phyloP scores from a whole-genome alignment of 2,888 invertebrate genomes.

The Nycteola revayana region DNA sequence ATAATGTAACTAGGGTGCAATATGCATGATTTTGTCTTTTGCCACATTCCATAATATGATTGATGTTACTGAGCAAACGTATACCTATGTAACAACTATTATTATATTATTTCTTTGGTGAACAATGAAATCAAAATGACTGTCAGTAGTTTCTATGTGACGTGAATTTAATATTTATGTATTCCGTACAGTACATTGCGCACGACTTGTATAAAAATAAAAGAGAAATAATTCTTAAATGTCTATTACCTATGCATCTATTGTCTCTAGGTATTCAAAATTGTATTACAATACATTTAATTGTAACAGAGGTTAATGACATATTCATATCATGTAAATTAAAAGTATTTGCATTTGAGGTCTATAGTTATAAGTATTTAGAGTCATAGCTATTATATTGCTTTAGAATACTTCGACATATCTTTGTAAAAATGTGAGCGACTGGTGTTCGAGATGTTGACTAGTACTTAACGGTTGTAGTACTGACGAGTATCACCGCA shows the following conservation, averaged over 20 bases:
- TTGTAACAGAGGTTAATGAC: conserved; percentile 77
- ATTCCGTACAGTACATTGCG: conserved; percentile 18
- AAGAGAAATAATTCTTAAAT: conserved; percentile 28
- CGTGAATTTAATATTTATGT: conserved; percentile 15
- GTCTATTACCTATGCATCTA: conserved; percentile 42
- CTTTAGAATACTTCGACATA: conserved; percentile 81
- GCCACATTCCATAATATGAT: conserved; percentile 71
- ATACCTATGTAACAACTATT: conserved; percentile 10
- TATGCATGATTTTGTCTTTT: conserved; percentile 75
- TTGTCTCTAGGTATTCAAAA: conserved; percentile 63
- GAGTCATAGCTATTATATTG: conserved; percentile 79
- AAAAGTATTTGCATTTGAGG: conserved; percentile 82
- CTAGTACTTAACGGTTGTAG: conserved; percentile 39
- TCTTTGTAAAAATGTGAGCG: conserved; percentile 73
- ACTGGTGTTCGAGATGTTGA: conserved; percentile 53
- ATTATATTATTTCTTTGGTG: conserved; percentile 14
- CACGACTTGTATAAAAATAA: conserved; percentile 25
- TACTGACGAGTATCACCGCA: conserved; percentile 49
- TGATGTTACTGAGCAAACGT: conserved; percentile 32
- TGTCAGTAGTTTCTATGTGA: conserved; percentile 6
- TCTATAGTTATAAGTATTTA: conserved; percentile 79
- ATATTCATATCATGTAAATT: conserved; percentile 82
- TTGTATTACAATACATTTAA: conserved; percentile 53
- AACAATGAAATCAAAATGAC: conserved; percentile 11
- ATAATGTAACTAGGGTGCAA: conserved; percentile 61